These are phyloP conservation scores for Meloidogyne floridensis DNA, from an alignment of 1,140 invertebrate species.

Conservation along the genomic window DNA sequence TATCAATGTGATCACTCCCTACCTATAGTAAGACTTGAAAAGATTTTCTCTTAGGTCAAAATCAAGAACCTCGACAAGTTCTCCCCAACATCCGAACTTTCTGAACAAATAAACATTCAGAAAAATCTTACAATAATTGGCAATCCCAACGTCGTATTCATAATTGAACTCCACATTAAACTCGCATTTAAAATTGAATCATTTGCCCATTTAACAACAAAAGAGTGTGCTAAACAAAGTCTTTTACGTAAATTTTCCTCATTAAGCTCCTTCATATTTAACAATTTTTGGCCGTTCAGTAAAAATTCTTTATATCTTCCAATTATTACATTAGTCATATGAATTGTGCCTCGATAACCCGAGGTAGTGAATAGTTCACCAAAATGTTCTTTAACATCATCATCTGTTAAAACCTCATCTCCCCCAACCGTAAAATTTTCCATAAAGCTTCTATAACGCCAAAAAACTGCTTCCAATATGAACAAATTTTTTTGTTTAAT, in stretches of 20 bases:
- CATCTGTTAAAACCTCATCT: not conserved
- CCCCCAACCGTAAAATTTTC: not conserved
- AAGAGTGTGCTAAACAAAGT: not conserved
- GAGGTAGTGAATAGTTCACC: not conserved
- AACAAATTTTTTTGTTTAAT: not conserved
- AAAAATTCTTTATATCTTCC: slow-evolving; percentile 1
- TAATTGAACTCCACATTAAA: not conserved
- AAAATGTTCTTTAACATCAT: not conserved
- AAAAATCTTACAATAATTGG: not conserved
- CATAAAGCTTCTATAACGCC: not conserved
- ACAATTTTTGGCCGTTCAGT: not conserved
- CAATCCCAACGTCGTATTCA: not conserved
- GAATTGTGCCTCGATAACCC: not conserved
- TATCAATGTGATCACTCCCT: too few species aligned
- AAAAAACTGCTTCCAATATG: not conserved
- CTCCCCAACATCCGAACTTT: too few species aligned
- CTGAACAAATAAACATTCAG: too few species aligned
- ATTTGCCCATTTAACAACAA: slow-evolving; percentile 1
- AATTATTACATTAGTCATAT: not conserved
- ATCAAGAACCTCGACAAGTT: too few species aligned
- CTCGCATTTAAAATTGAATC: not conserved
- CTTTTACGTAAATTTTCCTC: not conserved
- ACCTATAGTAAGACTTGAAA: too few species aligned
- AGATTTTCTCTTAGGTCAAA: too few species aligned
- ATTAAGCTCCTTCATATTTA: not conserved